Evolutionary conservation across 1,140 invertebrate genomes (phyloP), one percentile per base, ranked within the genome.

Genomic region (Nasonia longicornis): DNA sequence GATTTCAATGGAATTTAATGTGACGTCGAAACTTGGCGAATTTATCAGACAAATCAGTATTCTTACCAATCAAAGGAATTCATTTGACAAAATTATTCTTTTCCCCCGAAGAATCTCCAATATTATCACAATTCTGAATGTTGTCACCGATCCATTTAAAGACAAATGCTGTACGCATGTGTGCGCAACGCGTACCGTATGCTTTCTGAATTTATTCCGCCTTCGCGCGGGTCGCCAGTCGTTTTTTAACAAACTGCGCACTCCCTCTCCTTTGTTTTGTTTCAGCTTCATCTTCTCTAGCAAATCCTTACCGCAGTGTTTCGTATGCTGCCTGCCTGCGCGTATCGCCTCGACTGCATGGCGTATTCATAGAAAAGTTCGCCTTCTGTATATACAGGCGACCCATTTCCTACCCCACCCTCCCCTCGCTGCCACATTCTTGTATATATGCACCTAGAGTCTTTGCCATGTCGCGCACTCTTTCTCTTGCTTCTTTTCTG

Each of bases 351-450:
- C 67, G 20, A 16, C 63, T 69, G 81, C 82, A 84, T 84, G 85
- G 75, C 67, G 82, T 86, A 87, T 88, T 87, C 84, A 86, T 85
- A 80, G 78, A 85, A 88, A 88, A 87, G 80, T 88, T 87, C 20
- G 52, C 64, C 67, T 75, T 76, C 58, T 69, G 83, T 85, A 85
- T 87, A 88, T 87, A 85, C 84, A 84, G 75, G 38, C 82, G 85
- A 85, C 83, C 83, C 71, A 83, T 85, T 86, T 87, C 83, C 81
- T 71, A 22, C 48, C 71, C 22, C 42, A 2, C 66, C 2, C 35
- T 48, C 20, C 14, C 29, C 64, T 71, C 48, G 16, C 63, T 38
- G 16, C 63, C 12, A 35, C 12, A 52, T 38, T 14, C 16, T 58
- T n/a, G 29, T 45, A 35, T 58, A 31, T 52, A 35, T 29, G 52